phyloP scores from a whole-genome alignment of 2,888 invertebrate species.

The Anarsia innoxiella region DNA sequence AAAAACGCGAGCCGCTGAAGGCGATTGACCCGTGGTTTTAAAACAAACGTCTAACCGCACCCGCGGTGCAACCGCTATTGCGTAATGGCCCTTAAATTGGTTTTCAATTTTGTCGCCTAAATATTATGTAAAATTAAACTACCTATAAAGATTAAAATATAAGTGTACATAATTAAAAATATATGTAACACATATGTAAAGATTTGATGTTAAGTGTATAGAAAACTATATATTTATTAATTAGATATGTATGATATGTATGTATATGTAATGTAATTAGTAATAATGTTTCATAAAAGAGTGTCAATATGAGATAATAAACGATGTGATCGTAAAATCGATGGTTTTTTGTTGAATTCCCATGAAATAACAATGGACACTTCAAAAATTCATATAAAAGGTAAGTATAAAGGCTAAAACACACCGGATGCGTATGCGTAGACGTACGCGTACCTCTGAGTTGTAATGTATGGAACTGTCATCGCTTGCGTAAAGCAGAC shows the following conservation, averaged over 20 bases:
- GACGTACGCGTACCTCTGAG: too few species aligned
- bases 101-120: background rate
- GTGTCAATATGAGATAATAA: conserved; percentile 23
- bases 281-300: conserved; percentile 18
- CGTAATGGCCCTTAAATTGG: too few species aligned
- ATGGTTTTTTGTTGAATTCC: conserved; percentile 5
- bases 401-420: too few species aligned
- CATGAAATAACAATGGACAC: background rate
- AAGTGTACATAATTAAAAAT: background rate
- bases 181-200: conserved; percentile 1
- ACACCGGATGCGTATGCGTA: too few species aligned
- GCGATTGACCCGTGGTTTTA: too few species aligned
- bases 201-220: background rate
- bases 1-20: too few species aligned
- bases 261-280: conserved; percentile 13
- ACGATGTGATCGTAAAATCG: conserved; percentile 37
- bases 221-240: conserved; percentile 6
- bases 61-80: too few species aligned
- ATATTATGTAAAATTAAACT: background rate
- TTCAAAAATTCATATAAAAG: background rate
- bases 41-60: too few species aligned
- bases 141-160: too few species aligned
- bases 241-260: conserved; percentile 5
- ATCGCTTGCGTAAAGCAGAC: too few species aligned
- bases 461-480: too few species aligned